Evolutionary conservation across 2,113 vertebrate species (phyloP).

Genomic region (Salvelinus fontinalis): DNA sequence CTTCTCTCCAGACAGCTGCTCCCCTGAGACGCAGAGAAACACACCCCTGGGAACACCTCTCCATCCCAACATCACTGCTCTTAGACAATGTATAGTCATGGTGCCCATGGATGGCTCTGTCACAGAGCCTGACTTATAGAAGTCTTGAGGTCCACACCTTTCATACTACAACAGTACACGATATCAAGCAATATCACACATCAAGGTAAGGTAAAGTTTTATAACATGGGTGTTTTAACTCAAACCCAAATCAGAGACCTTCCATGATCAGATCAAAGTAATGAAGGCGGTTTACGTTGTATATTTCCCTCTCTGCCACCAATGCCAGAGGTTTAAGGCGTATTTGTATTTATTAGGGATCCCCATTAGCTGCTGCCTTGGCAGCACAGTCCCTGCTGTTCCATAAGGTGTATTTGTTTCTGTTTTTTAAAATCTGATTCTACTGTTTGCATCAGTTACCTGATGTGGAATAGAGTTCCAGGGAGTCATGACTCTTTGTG

Average conservation of each 20-base stretch:
- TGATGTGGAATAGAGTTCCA: too few relatives aligned
- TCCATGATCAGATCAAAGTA: background rate
- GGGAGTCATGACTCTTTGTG: too few relatives aligned
- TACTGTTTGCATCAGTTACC: too few relatives aligned
- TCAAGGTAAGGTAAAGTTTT: background rate
- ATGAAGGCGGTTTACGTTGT: background rate
- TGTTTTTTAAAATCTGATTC: too few relatives aligned
- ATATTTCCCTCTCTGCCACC: background rate
- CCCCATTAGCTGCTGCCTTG: too few relatives aligned
- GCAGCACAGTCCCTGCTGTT: too few relatives aligned
- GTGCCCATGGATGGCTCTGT: background rate
- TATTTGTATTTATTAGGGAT: background rate
- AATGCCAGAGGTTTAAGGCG: background rate
- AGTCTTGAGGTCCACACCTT: background rate
- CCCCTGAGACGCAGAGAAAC: background rate
- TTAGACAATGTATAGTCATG: background rate
- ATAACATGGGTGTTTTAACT: background rate
- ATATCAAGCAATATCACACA: background rate
- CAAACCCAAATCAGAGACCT: background rate
- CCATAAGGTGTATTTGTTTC: too few relatives aligned
- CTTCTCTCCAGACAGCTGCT: conserved; percentile 9
- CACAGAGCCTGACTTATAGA: background rate
- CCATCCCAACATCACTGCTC: background rate
- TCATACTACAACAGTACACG: background rate
- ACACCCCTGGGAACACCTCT: background rate